These are phyloP conservation scores for Cassiopea xamachana DNA, from an alignment of 30 jellyfish, hydroid and myxozoan genomes.

Conservation along the genomic window DNA sequence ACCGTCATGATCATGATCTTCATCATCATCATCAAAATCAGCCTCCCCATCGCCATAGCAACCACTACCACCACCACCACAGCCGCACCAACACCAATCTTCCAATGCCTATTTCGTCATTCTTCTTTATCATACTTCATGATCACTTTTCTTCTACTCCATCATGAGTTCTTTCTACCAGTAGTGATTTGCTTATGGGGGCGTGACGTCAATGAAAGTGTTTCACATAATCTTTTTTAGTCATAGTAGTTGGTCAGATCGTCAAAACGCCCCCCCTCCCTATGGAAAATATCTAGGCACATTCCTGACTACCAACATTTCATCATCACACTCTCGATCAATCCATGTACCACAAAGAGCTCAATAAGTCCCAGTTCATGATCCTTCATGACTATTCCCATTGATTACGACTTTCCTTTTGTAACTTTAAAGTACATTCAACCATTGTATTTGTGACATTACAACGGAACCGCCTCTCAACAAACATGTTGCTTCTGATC, in stretches of 20 bases:
- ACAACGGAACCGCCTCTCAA: neutral
- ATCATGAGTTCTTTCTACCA: too few species aligned
- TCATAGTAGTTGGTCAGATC: too few species aligned
- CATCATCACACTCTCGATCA: too few species aligned
- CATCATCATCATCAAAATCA: constrained; percentile 5
- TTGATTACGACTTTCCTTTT: neutral
- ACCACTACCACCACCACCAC: neutral
- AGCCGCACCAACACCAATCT: neutral
- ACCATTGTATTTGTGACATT: neutral
- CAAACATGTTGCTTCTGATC: neutral
- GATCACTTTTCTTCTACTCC: too few species aligned
- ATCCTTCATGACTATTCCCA: neutral
- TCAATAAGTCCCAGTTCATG: neutral
- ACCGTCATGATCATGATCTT: constrained; percentile 17
- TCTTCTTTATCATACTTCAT: too few species aligned
- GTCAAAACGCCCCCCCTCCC: too few species aligned
- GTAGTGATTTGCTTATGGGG: too few species aligned
- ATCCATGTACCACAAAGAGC: neutral
- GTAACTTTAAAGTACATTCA: neutral
- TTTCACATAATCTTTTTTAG: too few species aligned
- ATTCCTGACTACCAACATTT: too few species aligned
- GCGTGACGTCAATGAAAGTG: too few species aligned
- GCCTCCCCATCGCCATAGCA: neutral
- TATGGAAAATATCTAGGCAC: too few species aligned
- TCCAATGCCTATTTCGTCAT: neutral